Percentiles rank a stretch among this genome's conserved stretches.
Conservation (phyloP, 2,113 vertebrate species). For the Cochlearius cochlearius region DNA sequence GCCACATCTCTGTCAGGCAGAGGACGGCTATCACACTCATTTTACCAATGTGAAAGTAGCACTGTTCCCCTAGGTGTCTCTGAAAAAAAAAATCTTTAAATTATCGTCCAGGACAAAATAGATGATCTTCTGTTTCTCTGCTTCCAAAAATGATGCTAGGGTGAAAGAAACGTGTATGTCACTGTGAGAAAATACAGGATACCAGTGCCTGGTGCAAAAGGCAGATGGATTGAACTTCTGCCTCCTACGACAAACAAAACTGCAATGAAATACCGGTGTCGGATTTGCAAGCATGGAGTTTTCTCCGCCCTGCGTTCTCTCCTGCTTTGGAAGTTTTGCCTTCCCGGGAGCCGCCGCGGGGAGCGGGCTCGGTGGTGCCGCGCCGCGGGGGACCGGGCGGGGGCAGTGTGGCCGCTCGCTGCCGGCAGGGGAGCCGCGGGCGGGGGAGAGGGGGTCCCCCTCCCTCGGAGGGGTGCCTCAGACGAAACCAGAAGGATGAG, state of each 20-base stretch:
- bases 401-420: not conserved
- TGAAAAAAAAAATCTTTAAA: not conserved
- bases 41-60: not conserved
- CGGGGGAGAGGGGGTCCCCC: rapidly evolving
- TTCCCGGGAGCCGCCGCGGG: rapidly evolving
- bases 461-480: rapidly evolving
- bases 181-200: not conserved
- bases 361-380: rapidly evolving
- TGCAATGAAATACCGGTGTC: not conserved
- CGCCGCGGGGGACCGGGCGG: not conserved
- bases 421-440: rapidly evolving
- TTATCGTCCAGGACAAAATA: not conserved
- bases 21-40: not conserved
- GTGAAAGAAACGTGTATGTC: rapidly evolving
- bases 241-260: not conserved
- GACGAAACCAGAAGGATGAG: not conserved
- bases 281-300: not conserved
- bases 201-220: not conserved
- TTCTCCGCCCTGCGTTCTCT: rapidly evolving
- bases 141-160: not conserved
- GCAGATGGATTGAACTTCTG: not conserved
- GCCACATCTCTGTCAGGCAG: not conserved
- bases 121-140: not conserved
- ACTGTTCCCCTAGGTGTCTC: not conserved
- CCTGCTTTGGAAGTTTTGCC: no score